Conservation (phyloP, 2,113 vertebrate species). For the Esox niger region DNA sequence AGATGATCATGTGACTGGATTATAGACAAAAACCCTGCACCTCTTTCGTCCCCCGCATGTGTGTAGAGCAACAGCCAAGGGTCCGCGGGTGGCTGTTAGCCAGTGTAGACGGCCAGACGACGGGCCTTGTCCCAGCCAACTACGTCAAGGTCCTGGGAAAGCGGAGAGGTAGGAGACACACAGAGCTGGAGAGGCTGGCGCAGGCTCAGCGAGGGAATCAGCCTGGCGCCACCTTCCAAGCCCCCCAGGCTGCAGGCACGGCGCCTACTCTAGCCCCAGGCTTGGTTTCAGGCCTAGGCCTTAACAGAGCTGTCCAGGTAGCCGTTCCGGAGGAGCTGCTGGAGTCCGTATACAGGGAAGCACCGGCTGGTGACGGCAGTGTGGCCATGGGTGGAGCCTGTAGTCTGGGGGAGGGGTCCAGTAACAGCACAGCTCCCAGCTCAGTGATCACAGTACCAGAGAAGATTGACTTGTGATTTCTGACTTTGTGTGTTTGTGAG, state of each 20-base stretch:
- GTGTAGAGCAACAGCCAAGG: constrained; percentile 88
- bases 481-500: neutral
- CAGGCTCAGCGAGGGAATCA: constrained; percentile 58
- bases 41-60: neutral
- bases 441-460: constrained; percentile 63
- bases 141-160: constrained; percentile 93
- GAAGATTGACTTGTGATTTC: constrained; percentile 79
- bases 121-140: constrained; percentile 92
- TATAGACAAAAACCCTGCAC: neutral
- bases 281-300: constrained; percentile 27
- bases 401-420: constrained; percentile 15
- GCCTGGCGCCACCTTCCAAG: constrained; percentile 10
- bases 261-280: constrained; percentile 1
- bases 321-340: constrained; percentile 80
- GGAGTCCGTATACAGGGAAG: constrained; percentile 82
- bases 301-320: constrained; percentile 35
- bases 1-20: too few relatives aligned
- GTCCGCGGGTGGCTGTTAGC: constrained; percentile 95
- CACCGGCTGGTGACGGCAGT: constrained; percentile 11
- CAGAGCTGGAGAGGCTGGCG: constrained; percentile 69
- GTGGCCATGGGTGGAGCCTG: neutral
- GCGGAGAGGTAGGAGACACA: constrained; percentile 83
- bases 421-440: constrained; percentile 37
- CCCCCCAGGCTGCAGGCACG: constrained; percentile 22
- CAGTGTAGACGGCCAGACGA: constrained; percentile 85